phyloP scores from a whole-genome alignment of 92 coral and sea anemone species.

The Bergia sp. region DNA sequence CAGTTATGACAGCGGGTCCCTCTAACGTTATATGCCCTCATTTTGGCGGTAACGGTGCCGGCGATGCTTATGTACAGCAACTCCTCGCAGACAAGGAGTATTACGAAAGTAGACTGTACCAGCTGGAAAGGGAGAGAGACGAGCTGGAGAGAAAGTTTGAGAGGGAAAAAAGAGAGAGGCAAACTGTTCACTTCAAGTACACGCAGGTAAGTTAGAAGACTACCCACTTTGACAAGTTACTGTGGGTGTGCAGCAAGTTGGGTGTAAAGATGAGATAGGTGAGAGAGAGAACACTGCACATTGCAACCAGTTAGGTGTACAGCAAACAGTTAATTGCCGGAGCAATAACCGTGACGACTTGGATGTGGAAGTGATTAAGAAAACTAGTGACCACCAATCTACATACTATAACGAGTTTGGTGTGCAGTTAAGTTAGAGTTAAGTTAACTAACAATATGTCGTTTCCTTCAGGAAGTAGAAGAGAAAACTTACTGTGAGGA shows the following conservation, averaged over 20 bases:
- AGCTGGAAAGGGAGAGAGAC: conserved; percentile 75
- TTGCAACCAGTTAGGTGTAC: no score
- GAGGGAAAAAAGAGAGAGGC: conserved; percentile 76
- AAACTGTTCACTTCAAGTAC: conserved; percentile 54
- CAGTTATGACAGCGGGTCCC: background rate
- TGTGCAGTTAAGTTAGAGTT: no score
- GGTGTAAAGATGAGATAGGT: no score
- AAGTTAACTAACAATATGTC: no score
- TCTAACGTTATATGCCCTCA: conserved; percentile 11
- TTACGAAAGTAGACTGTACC: conserved; percentile 55
- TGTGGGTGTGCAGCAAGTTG: no score
- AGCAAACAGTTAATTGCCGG: no score
- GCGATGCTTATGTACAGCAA: conserved; percentile 37
- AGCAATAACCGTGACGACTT: no score
- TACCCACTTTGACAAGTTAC: no score
- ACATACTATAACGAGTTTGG: no score
- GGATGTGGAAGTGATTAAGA: no score
- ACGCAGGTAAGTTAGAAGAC: background rate
- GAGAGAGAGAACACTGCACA: no score
- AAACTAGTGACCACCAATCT: no score
- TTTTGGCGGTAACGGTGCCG: background rate
- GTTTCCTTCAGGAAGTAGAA: conserved; percentile 55
- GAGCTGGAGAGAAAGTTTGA: conserved; percentile 74
- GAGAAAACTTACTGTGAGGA: conserved; percentile 66
- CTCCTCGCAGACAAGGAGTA: conserved; percentile 43